A percentile compares a stretch with the other conserved stretches of the same genome.
phyloP scores from a whole-genome alignment of 2,797 vertebrate species.

The Clarias platycephalus region DNA sequence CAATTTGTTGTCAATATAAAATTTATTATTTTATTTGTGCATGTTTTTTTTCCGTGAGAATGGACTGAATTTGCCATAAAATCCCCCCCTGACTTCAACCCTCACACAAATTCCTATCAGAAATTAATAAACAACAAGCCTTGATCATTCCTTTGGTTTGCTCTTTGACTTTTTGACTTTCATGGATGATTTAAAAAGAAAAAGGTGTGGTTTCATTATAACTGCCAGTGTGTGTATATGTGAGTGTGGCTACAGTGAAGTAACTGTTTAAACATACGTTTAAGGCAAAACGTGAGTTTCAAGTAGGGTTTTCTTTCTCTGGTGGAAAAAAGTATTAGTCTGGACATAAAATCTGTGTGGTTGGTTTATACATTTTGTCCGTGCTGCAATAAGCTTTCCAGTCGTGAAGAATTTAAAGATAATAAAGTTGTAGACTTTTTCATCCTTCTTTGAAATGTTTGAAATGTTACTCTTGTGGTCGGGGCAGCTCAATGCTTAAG shows the following conservation, averaged over 20 bases:
- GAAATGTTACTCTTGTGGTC: not conserved
- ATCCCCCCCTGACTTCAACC: not conserved
- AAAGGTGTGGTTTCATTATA: slow-evolving; percentile 43
- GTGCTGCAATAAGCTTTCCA: too few species aligned
- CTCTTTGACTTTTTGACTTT: slow-evolving; percentile 65
- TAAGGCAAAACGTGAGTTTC: too few species aligned
- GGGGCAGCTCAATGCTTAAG: too few species aligned
- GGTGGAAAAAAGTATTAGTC: too few species aligned
- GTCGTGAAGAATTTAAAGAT: not conserved
- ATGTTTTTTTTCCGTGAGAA: not conserved
- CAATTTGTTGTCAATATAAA: too few species aligned
- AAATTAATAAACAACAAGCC: slow-evolving; percentile 7
- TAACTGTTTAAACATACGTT: slow-evolving; percentile 4
- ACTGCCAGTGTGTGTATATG: slow-evolving; percentile 38
- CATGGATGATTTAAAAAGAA: slow-evolving; percentile 57
- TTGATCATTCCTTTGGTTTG: slow-evolving; percentile 50
- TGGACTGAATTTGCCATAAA: not conserved
- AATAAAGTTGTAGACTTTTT: too few species aligned
- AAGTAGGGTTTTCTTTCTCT: too few species aligned
- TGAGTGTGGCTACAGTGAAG: slow-evolving; percentile 31
- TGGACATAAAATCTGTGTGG: too few species aligned
- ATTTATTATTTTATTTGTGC: not conserved
- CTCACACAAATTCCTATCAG: not conserved
- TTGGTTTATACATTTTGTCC: too few species aligned
- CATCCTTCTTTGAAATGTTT: too few species aligned